phyloP scores from a whole-genome alignment of 2,113 vertebrate species.

The Isurus oxyrinchus region DNA sequence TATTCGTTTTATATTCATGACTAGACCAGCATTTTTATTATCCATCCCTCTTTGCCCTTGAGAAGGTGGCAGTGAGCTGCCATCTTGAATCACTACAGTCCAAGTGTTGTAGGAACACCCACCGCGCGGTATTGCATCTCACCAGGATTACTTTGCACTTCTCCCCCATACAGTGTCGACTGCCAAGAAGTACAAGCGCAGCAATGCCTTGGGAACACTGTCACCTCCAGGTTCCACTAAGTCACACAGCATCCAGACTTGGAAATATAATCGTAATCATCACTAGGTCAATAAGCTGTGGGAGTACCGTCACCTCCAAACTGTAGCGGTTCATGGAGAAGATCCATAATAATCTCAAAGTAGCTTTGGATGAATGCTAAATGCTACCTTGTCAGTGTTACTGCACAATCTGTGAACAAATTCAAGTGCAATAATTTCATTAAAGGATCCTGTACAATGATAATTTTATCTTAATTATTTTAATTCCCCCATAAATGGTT shows the following conservation, averaged over 20 bases:
- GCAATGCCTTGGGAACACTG: no score
- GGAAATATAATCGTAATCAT: not conserved
- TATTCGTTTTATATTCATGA: no score
- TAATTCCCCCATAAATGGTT: not conserved
- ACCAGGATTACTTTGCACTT: not conserved
- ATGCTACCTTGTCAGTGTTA: not conserved
- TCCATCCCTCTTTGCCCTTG: no score
- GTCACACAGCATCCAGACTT: not conserved
- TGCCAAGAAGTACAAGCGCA: no score
- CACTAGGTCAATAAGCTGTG: not conserved
- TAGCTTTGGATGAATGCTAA: not conserved
- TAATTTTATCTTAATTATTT: not conserved
- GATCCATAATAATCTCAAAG: not conserved
- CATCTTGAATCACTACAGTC: no score
- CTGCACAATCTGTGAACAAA: not conserved
- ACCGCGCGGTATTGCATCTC: not conserved
- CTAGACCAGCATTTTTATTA: no score
- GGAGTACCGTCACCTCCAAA: not conserved
- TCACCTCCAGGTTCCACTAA: not conserved
- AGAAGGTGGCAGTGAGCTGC: no score
- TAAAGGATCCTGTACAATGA: not conserved
- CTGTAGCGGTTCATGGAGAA: not conserved
- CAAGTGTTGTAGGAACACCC: no score
- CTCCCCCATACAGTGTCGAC: not conserved
- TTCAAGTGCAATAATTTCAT: not conserved